Evolutionary conservation across 2,797 vertebrate species (phyloP).

Genomic region (Darevskia nairensis): DNA sequence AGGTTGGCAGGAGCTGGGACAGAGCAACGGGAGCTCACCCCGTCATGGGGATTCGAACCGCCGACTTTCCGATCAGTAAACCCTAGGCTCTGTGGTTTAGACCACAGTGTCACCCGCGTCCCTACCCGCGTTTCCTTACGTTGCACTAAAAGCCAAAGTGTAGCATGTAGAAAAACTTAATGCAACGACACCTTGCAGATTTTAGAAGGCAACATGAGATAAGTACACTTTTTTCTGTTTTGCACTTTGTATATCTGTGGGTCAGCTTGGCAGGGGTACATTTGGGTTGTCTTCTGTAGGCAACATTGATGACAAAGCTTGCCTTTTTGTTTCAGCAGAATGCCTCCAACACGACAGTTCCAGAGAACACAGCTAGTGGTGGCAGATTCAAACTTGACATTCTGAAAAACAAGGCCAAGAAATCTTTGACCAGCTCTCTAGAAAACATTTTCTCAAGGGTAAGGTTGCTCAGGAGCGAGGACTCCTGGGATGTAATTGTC

Average conservation of each 20-base stretch:
- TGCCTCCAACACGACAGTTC: constrained; percentile 78
- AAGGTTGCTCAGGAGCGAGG: constrained; percentile 63
- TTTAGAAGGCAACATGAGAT: background rate
- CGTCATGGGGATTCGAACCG: too few relatives aligned
- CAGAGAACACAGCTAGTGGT: constrained; percentile 81
- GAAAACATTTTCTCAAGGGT: constrained; percentile 99
- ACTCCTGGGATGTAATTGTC: constrained; percentile 36
- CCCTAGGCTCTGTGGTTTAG: too few relatives aligned
- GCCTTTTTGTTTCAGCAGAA: constrained; percentile 76
- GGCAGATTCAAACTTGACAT: constrained; percentile 95
- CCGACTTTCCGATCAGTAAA: too few relatives aligned
- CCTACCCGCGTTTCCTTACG: too few relatives aligned
- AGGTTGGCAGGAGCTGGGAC: too few relatives aligned
- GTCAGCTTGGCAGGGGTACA: background rate
- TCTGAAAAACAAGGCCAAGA: constrained; percentile 96
- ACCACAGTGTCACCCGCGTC: too few relatives aligned
- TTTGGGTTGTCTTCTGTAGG: background rate
- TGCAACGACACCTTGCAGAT: too few relatives aligned
- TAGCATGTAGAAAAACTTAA: background rate
- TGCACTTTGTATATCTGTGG: background rate
- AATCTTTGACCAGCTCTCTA: constrained; percentile 94
- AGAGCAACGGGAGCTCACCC: too few relatives aligned
- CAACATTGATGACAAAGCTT: constrained; percentile 41
- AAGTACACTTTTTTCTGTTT: background rate
- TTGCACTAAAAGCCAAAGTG: background rate